Evolutionary conservation across 1,140 invertebrate species (phyloP).

Genomic region (Steinernema khuongi): DNA sequence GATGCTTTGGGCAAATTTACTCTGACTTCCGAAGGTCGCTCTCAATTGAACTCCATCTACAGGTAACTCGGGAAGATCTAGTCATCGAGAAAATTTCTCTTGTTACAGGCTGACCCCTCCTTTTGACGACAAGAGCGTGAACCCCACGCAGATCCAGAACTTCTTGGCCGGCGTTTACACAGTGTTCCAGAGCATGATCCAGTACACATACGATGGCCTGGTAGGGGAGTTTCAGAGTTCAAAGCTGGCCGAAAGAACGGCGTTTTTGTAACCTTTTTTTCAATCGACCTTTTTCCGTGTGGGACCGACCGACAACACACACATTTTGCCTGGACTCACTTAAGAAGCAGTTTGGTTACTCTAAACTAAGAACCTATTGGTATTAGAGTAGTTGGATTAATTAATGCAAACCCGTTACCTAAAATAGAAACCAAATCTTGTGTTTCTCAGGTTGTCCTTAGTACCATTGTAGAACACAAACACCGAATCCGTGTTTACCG

Average conservation of each 20-base stretch:
- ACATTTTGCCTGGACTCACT: too few species aligned
- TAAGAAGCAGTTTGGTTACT: too few species aligned
- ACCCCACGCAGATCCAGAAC: constrained; percentile 32
- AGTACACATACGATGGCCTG: constrained; percentile 38
- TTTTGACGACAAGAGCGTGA: constrained; percentile 27
- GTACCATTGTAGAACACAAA: constrained; percentile 24
- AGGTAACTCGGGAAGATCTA: background rate
- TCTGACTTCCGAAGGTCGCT: constrained; percentile 35
- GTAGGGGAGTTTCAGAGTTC: constrained; percentile 14
- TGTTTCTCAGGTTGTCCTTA: too few species aligned
- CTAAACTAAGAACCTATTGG: too few species aligned
- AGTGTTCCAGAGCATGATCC: constrained; percentile 35
- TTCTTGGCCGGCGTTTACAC: constrained; percentile 33
- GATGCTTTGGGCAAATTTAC: constrained; percentile 27
- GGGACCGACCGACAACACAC: too few species aligned
- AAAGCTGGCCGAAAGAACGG: background rate
- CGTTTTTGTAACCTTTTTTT: too few species aligned
- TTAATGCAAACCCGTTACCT: too few species aligned
- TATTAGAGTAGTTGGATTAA: too few species aligned
- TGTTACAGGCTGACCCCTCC: constrained; percentile 25
- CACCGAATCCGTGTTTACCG: background rate
- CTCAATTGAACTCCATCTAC: constrained; percentile 16
- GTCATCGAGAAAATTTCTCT: background rate
- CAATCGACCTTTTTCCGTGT: too few species aligned
- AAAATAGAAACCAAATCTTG: too few species aligned